Evolutionary conservation across 2,888 invertebrate species (phyloP), one percentile per base, ranked within the genome.

Genomic region (Spodoptera exigua): DNA sequence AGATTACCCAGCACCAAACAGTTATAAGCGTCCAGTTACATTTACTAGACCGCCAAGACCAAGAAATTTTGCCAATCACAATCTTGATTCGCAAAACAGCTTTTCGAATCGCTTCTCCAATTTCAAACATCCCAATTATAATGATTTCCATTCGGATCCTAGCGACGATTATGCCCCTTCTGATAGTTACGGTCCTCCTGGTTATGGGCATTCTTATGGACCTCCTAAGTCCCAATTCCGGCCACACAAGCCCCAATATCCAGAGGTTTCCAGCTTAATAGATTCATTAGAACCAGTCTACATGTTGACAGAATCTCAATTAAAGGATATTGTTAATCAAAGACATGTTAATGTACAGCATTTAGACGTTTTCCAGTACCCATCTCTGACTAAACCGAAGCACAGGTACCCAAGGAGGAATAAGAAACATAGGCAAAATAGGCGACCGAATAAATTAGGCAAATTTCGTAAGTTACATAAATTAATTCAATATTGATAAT

Each of bases 261-360:
- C 52, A 27, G 65, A 74, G 13, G 36, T 64, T n/a, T 61, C 70
- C 7, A 69, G 61, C 5, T 16, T 79, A 0, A 51, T 80, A 3
- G 69, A 72, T 18, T 66, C 78, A 0, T 65, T 88, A 16, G 93
- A 94, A 70, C 93, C 93, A 0, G 85, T 93, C 0, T 93, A 92
- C 46, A 85, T 94, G 84, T 61, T 94, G 10, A 92, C 93, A 0
- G 86, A 90, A 58, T 81, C 89, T 0, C 92, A 94, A 47, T 67
- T 94, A 1, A 89, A 90, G 72, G 84, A 84, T 18, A 63, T 94
- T 1, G 75, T 92, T 1, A 90, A 91, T 0, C 86, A 89, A 1
- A 43, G 47, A 47, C 87, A 90, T 61, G 68, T 91, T 1, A 92
- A 93, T 60, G 90, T 93, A 21, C 86, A 89, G 36, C 92, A 93